phyloP scores from a whole-genome alignment of 2,113 vertebrate species.

The Lanius collurio region DNA sequence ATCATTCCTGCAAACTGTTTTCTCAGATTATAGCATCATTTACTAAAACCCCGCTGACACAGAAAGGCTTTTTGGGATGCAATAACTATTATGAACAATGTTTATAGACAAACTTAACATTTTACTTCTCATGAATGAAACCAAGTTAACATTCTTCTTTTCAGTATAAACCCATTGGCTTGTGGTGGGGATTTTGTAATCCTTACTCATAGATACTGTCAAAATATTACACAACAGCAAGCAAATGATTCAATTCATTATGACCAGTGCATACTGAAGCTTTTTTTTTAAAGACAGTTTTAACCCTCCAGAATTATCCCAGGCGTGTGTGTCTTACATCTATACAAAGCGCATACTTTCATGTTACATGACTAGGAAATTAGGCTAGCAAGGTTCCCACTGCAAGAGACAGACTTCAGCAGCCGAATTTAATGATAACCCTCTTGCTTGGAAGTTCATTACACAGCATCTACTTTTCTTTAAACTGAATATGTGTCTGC shows the following conservation, averaged over 20 bases:
- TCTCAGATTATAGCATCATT: neutral
- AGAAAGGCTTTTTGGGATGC: neutral
- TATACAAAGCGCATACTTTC: neutral
- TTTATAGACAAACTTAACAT: neutral
- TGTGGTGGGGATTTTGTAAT: neutral
- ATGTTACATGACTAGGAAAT: neutral
- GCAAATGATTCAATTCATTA: neutral
- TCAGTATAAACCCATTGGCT: neutral
- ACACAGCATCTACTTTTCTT: neutral
- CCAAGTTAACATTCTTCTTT: neutral
- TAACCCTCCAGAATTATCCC: neutral
- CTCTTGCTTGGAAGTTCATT: neutral
- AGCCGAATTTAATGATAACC: neutral
- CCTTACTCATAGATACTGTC: neutral
- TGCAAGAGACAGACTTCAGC: neutral
- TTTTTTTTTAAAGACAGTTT: neutral
- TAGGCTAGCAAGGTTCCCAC: neutral
- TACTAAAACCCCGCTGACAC: neutral
- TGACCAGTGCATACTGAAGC: neutral
- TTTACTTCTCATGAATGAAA: neutral
- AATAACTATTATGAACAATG: neutral
- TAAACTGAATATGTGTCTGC: neutral
- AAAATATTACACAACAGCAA: neutral
- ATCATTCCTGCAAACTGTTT: neutral
- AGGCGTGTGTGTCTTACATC: rapidly evolving